Evolutionary conservation across 2,888 invertebrate species (phyloP), one percentile per base, ranked within the genome.

Genomic region (Idaea biselata): DNA sequence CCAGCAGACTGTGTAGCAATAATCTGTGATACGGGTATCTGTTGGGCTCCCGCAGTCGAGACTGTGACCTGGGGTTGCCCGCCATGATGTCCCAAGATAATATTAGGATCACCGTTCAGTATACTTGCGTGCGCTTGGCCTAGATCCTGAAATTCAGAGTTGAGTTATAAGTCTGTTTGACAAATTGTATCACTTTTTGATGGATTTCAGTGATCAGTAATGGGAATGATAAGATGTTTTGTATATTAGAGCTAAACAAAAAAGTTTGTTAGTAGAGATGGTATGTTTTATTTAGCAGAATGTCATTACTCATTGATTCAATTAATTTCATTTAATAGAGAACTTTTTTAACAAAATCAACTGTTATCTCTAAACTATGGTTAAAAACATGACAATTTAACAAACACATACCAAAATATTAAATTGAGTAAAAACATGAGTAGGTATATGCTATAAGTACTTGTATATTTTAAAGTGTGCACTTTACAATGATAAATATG

Each of bases 71-170:
- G 90, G 1, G 83, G 76, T 69, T 88, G 91, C 5, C 92, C 91
- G 4, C 84, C 81, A 81, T 94, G 94, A 70, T 94, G 94, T n/a
- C 94, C 91, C 63, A 94, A 86, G 79, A 94, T 88, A 59, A 93
- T 89, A 70, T 91, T 91, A 31, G 91, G 91, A 73, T 93, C 93
- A 16, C 92, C 93, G 80, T 93, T 93, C 18, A 93, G 79, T 73
- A 93, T 86, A 70, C 88, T 87, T 16, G 89, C 84, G 76, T 93
- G 92, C 32, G 87, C 80, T 76, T 93, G 92, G 8, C 91, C 86
- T 33, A 93, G 75, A 68, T 93, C 93, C 93, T 93, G 83, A 70
- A 89, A 87, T 67, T 60, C 62, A 65, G 7, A 44, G 58, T 63
- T 7, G 31, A 58, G n/a, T 54, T n/a, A 59, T 18, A 56, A 59